These are phyloP conservation scores for Nemoura dubitans DNA, from an alignment of 2,888 invertebrate species.

Conservation along the genomic window DNA sequence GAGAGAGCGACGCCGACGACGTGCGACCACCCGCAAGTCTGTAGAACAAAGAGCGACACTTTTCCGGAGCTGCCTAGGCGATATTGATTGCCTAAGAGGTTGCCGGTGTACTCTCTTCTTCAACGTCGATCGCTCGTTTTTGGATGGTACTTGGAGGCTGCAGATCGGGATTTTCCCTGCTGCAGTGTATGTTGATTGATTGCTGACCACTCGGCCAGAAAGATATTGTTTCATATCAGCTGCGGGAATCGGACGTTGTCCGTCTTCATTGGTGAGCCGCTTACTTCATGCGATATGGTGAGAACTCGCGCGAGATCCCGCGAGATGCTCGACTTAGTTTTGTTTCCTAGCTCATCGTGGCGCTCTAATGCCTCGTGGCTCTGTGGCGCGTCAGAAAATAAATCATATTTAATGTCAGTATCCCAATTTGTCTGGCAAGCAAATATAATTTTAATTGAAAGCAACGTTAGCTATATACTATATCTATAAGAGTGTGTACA, in stretches of 20 bases:
- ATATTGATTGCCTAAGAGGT: slow-evolving; percentile 23
- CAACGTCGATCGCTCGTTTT: not conserved
- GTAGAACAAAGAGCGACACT: slow-evolving; percentile 26
- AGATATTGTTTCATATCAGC: slow-evolving; percentile 8
- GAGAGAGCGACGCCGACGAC: not conserved
- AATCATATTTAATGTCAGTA: slow-evolving; percentile 2
- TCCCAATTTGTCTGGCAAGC: slow-evolving; percentile 12
- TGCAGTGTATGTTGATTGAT: slow-evolving; percentile 23
- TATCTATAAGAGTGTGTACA: no score
- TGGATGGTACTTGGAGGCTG: not conserved
- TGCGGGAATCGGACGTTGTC: not conserved
- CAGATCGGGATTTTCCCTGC: not conserved
- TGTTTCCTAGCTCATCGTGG: not conserved
- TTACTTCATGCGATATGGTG: not conserved
- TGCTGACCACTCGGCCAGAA: not conserved
- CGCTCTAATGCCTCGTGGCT: not conserved
- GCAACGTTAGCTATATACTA: not conserved
- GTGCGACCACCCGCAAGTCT: slow-evolving; percentile 15
- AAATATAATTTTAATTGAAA: slow-evolving; percentile 5
- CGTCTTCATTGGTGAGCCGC: not conserved
- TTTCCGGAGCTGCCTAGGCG: not conserved
- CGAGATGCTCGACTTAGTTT: not conserved
- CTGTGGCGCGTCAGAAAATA: not conserved
- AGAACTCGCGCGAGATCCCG: no score
- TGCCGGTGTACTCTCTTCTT: not conserved